A percentile compares a stretch with the other conserved stretches of the same genome.
phyloP scores from a whole-genome alignment of 1,140 invertebrate species.

The Ylistrum balloti region DNA sequence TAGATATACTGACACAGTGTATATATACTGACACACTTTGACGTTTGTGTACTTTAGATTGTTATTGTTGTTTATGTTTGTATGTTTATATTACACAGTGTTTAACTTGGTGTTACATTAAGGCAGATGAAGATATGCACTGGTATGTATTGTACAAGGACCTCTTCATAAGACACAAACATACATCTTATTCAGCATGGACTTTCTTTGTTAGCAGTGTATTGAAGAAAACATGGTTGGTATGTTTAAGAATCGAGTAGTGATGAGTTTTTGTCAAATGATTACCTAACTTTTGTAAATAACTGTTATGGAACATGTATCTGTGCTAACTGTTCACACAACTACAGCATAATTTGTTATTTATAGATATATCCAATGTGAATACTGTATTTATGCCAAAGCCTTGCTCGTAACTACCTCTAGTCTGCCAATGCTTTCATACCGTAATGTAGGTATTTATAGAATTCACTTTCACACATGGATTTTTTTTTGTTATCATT shows the following conservation, averaged over 20 bases:
- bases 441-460: neutral
- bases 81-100: neutral
- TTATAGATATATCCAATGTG: neutral
- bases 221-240: too few relatives aligned
- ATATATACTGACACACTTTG: too few relatives aligned
- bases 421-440: neutral
- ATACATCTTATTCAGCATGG: too few relatives aligned
- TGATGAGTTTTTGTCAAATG: neutral
- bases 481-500: too few relatives aligned
- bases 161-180: too few relatives aligned
- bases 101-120: neutral
- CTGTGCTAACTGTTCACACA: neutral
- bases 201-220: neutral
- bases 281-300: too few relatives aligned
- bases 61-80: constrained; percentile 5
- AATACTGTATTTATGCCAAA: neutral
- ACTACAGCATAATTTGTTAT: constrained; percentile 39
- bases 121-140: too few relatives aligned
- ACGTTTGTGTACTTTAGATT: too few relatives aligned
- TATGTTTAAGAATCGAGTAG: neutral
- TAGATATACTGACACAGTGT: too few relatives aligned
- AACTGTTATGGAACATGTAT: too few relatives aligned
- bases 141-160: too few relatives aligned
- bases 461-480: too few relatives aligned
- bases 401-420: constrained; percentile 15